A percentile compares a stretch with the other conserved stretches of the same genome.
phyloP scores from a whole-genome alignment of 2,888 invertebrate species.

The Agrochola litura region DNA sequence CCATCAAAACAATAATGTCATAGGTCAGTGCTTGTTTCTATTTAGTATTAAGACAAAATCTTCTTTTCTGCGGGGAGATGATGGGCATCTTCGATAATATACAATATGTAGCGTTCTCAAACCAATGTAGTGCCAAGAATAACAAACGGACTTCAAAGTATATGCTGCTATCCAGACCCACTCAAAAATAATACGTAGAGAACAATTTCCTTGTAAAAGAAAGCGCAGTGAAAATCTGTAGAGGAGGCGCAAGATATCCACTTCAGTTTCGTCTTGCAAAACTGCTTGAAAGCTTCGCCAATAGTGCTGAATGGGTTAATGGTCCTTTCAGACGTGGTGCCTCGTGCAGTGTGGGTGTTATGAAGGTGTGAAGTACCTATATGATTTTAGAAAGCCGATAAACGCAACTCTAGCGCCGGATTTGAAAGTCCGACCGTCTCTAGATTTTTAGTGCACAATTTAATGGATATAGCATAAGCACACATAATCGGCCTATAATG shows the following conservation, averaged over 20 bases:
- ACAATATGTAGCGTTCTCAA: not conserved
- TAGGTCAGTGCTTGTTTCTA: slow-evolving; percentile 83
- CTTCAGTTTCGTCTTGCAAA: slow-evolving; percentile 15
- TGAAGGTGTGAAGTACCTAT: slow-evolving; percentile 6
- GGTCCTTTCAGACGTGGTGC: slow-evolving; percentile 3
- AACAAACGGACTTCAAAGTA: not conserved
- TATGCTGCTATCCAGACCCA: not conserved
- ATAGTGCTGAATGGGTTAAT: slow-evolving; percentile 26
- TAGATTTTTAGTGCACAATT: not conserved
- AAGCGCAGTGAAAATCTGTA: slow-evolving; percentile 17
- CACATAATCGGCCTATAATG: no score
- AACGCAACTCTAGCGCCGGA: not conserved
- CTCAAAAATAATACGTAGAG: not conserved
- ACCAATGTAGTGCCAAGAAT: not conserved
- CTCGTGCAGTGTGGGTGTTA: not conserved
- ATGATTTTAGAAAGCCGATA: not conserved
- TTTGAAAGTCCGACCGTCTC: not conserved
- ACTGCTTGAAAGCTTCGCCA: slow-evolving; percentile 20
- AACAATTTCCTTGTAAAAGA: not conserved
- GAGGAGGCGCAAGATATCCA: not conserved
- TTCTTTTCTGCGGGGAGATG: not conserved
- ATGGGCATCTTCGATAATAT: not conserved
- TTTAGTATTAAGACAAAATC: not conserved
- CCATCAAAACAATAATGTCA: slow-evolving; percentile 91
- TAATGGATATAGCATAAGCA: not conserved